These are phyloP conservation scores for Recurvirostra avosetta DNA, from an alignment of 2,113 vertebrate species.

Conservation along the genomic window DNA sequence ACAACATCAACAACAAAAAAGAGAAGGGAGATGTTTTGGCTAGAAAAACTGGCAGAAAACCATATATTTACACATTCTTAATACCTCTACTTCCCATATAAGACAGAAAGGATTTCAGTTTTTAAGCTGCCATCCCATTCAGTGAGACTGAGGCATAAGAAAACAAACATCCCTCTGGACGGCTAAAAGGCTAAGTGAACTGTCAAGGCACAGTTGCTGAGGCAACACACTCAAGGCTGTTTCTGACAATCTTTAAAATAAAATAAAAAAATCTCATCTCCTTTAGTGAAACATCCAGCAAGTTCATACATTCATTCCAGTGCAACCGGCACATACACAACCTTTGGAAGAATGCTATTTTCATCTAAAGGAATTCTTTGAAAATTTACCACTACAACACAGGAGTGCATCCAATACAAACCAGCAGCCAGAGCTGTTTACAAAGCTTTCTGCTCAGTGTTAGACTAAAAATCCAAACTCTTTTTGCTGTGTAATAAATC, in stretches of 20 bases:
- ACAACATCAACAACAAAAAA: not conserved
- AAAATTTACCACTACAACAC: not conserved
- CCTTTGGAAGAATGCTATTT: not conserved
- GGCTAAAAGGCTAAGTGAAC: not conserved
- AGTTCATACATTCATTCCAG: not conserved
- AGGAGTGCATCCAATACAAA: not conserved
- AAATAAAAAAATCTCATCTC: not conserved
- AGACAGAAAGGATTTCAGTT: not conserved
- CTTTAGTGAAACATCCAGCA: not conserved
- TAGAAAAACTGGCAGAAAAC: not conserved
- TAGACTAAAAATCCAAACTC: not conserved
- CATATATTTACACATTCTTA: not conserved
- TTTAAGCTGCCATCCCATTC: not conserved
- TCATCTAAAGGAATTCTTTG: not conserved
- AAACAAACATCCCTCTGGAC: not conserved
- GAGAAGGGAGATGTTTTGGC: not conserved
- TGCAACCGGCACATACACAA: fast-evolving
- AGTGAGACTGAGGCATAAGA: not conserved
- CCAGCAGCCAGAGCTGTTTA: slow-evolving; percentile 27
- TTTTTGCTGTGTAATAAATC: slow-evolving; percentile 33
- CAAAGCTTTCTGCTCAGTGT: slow-evolving; percentile 6
- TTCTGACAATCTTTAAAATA: not conserved
- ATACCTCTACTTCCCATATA: not conserved
- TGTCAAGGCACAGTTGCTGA: not conserved
- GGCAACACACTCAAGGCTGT: not conserved